A percentile compares a stretch with the other conserved stretches of the same genome.
Conservation (phyloP, 2,888 invertebrate genomes). For the Stramonita haemastoma region DNA sequence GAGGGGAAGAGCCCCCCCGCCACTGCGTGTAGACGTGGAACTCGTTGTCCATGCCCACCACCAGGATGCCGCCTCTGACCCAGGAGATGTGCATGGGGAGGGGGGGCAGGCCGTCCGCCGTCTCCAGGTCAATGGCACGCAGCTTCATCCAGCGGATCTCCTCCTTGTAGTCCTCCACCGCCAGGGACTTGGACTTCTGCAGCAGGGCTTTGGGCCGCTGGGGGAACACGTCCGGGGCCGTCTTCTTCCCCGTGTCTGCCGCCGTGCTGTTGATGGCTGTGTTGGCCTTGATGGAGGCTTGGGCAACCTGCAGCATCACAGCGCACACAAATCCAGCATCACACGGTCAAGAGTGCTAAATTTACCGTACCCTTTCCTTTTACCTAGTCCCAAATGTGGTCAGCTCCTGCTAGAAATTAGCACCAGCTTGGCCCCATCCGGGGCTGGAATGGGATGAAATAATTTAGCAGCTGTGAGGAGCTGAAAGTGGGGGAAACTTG, state of each 20-base stretch:
- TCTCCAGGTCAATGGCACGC: constrained; percentile 91
- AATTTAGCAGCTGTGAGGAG: too few relatives aligned
- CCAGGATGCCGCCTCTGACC: constrained; percentile 97
- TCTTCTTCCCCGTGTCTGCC: not conserved
- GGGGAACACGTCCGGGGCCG: constrained; percentile 22
- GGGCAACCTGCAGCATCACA: constrained; percentile 80
- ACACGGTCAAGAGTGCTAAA: too few relatives aligned
- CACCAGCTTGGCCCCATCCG: too few relatives aligned
- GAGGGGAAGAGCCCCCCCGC: constrained; percentile 75
- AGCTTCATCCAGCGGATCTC: constrained; percentile 98
- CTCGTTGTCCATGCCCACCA: constrained; percentile 99
- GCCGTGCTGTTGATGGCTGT: constrained; percentile 24
- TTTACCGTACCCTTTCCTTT: too few relatives aligned
- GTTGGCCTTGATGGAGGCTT: constrained; percentile 84
- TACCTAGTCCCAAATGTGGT: too few relatives aligned
- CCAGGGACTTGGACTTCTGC: constrained; percentile 93
- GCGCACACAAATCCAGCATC: too few relatives aligned
- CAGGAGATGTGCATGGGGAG: constrained; percentile 99
- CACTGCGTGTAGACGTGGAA: constrained; percentile 97
- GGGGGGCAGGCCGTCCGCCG: constrained; percentile 96
- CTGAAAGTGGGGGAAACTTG: too few relatives aligned
- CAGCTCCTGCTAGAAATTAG: too few relatives aligned
- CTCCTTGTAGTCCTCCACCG: constrained; percentile 90
- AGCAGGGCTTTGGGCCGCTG: constrained; percentile 80
- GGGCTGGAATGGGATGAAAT: too few relatives aligned